Base-by-base conservation (phyloP, 2,888 invertebrate species). In the Caenorhabditis imperialis region DNA sequence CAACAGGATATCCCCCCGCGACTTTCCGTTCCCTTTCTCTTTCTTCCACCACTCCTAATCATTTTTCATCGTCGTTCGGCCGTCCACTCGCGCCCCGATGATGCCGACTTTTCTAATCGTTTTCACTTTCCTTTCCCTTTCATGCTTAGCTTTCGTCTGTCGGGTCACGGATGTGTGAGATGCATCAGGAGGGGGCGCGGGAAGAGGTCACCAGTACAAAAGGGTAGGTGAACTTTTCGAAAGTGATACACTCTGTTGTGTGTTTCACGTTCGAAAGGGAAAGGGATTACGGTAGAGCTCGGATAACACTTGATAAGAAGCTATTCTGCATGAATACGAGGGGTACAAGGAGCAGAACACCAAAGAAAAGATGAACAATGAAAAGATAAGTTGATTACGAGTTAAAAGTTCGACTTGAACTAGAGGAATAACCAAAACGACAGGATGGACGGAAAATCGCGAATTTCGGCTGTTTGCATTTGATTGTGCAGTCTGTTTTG, bases 91-190 rank as follows among this genome's bases (percentile, higher is more conserved):
- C 20, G n/a, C n/a, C 55, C 25, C 53, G 40, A 55, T 38, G 63
- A 54, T 63, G 65, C 65, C 65, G 65, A 57, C 65, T 65, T 65
- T 57, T 65, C 65, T 65, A 65, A 65, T 65, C 42, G 65, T 65
- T 65, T 65, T 65, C 65, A 65, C 65, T 65, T 57, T 65, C 65
- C 55, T 65, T 65, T 65, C 65, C 55, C 65, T 65, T 65, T 65
- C 65, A 65, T 57, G 65, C 50, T 65, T 57, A 65, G 40, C 65
- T 65, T 65, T 65, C 65, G 50, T 50, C 65, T 63, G 45, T 55
- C 65, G 57, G 65, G 65, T 65, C 57, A 65, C 65, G 65, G 65
- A 65, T 65, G 65, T 65, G 48, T 42, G 45, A 23, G 23, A 44
- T 45, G 45, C 33, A 44, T 45, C n/a, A n/a, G n/a, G n/a, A n/a